Base-by-base conservation (phyloP, 2,888 invertebrate species). In the Cyaniris semiargus region DNA sequence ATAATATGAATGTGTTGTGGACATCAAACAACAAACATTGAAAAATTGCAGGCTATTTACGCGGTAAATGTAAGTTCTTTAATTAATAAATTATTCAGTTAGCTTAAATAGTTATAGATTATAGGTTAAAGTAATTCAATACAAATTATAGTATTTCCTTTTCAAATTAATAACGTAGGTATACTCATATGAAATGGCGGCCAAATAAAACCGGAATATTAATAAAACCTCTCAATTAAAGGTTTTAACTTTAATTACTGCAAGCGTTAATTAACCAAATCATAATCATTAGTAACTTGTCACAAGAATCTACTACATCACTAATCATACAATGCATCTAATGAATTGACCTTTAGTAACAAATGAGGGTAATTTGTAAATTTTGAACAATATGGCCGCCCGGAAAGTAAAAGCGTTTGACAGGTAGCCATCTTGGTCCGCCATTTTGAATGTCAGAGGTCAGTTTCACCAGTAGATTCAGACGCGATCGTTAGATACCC, bases 351-450 rank as follows among this genome's bases (percentile, higher is more conserved):
- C 48, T 74, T 53, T 74, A 27, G 48, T 27, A 74, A 74, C 53
- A 74, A 74, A 74, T 74, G 74, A 74, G 13, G 74, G 74, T 74
- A 74, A 74, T 74, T 74, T 74, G 74, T 74, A 48, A 74, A 53
- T 23, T 74, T 74, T 53, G 27, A 74, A 74, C 48, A 74, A 74
- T 48, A 48, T 27, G 23, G 53, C 72, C 18, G 21, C 44, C 23
- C 48, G 38, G 74, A 74, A 74, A 74, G 74, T 74, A 74, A 74
- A 53, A 48, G 74, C 48, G 38, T 90, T 89, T 89, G 91, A 90
- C 91, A 90, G 88, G 84, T 87, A 82, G 89, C 91, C 92, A 91
- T 92, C 86, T 92, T 91, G 87, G 27, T 15, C 66, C 1, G 15
- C 66, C 66, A 66, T 66, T 85, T 89, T 86, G 82, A 83, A 86